A percentile compares a stretch with the other conserved stretches of the same genome.
phyloP scores from a whole-genome alignment of 1,140 invertebrate species.

The Dendrolimus punctatus region DNA sequence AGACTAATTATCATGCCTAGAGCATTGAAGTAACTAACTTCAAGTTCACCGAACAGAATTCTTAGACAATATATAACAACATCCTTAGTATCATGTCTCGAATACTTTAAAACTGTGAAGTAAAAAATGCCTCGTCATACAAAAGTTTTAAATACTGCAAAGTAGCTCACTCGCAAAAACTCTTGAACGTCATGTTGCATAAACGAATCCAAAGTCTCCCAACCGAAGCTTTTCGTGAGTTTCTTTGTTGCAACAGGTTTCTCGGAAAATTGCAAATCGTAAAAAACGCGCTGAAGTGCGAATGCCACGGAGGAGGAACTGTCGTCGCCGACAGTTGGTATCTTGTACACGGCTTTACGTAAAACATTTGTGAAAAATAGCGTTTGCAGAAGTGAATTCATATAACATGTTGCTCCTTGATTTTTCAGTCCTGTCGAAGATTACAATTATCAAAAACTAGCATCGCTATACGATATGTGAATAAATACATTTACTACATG shows the following conservation, averaged over 20 bases:
- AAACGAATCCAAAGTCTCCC: constrained; percentile 99
- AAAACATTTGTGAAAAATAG: constrained; percentile 98
- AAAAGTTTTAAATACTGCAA: background rate
- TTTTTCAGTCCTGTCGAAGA: constrained; percentile 88
- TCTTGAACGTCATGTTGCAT: constrained; percentile 98
- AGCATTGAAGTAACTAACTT: no score
- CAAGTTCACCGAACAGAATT: no score
- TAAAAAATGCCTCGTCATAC: background rate
- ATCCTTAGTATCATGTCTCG: no score
- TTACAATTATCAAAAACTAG: background rate
- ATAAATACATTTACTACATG: background rate
- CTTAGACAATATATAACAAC: no score
- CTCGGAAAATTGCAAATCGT: constrained; percentile 98
- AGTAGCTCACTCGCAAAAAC: constrained; percentile 47
- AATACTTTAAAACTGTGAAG: no score
- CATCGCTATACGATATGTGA: background rate
- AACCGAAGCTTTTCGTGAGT: constrained; percentile 99
- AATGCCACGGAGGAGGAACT: constrained; percentile 86
- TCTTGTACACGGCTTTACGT: constrained; percentile 96
- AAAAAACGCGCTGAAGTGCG: constrained; percentile 97
- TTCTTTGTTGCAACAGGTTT: constrained; percentile 99
- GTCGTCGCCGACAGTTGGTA: constrained; percentile 99
- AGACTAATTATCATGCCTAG: no score
- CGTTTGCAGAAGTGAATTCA: constrained; percentile 99
- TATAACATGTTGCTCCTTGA: constrained; percentile 99